These are phyloP conservation scores for Carettochelys insculpta DNA, from an alignment of 2,113 vertebrate genomes.

Conservation along the genomic window DNA sequence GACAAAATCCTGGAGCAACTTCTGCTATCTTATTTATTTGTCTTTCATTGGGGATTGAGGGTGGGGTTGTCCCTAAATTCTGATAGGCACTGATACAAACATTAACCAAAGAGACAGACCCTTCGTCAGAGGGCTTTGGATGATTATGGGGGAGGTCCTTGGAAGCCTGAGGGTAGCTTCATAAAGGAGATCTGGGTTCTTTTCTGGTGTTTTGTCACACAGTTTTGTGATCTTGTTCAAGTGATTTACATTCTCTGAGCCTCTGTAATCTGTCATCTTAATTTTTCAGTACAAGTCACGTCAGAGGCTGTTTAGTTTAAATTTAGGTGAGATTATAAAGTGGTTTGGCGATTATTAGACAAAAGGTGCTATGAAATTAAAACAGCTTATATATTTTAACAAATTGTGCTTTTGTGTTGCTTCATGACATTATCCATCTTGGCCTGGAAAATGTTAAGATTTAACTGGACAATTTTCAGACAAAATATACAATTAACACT, in stretches of 20 bases:
- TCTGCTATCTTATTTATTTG: background rate
- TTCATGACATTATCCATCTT: background rate
- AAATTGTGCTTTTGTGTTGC: background rate
- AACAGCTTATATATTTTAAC: background rate
- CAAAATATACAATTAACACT: background rate
- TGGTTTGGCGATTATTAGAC: background rate
- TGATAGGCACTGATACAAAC: background rate
- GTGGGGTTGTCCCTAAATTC: too few relatives aligned
- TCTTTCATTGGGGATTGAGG: too few relatives aligned
- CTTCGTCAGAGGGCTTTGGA: background rate
- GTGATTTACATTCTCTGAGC: background rate
- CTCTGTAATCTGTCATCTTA: too few relatives aligned
- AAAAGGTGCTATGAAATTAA: background rate
- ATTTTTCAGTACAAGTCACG: too few relatives aligned
- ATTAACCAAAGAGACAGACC: background rate
- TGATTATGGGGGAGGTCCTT: background rate
- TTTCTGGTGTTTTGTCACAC: background rate
- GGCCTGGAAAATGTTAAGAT: too few relatives aligned
- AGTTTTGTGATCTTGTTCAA: background rate
- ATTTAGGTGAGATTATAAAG: background rate
- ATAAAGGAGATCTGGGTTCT: background rate
- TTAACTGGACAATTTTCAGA: background rate
- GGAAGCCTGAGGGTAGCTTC: background rate
- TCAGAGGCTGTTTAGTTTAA: background rate
- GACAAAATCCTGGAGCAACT: background rate